Base-by-base conservation (phyloP, 1,140 invertebrate genomes). In the Periplaneta americana region DNA sequence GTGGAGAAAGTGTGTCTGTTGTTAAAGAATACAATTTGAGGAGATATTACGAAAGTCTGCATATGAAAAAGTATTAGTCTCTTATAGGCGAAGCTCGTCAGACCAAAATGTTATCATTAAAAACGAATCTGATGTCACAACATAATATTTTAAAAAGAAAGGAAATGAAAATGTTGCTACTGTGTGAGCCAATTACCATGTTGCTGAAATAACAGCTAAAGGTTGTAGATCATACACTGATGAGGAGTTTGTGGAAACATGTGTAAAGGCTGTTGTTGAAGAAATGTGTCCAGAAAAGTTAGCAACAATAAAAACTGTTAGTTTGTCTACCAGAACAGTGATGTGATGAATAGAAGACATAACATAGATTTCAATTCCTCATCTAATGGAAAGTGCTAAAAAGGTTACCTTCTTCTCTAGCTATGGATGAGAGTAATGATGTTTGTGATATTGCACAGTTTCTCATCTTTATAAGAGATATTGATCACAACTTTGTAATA, bases 171-270 rank as follows among this genome's bases (percentile, higher is more conserved):
- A 83, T 82, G 82, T 84, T 77, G 84, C 83, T 79, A 84, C 82
- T 83, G 85, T 85, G 81, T 80, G 80, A 81, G 85, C 85, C 48
- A 87, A 85, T 83, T 87, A 84, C 80, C 22, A n/a, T 57, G 48
- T 1, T 57, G 1, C 48, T n/a, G 48, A 57, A 57, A 57, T 57
- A 57, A 57, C n/a, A 57, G 87, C 84, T 82, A 86, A 86, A 82
- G 77, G 83, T 84, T 82, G 84, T 78, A 86, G 86, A 82, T 82
- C 84, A 83, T 87, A 86, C 84, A 84, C 85, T 79, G 85, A 86
- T 81, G 85, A 84, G 37, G 84, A 87, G 85, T 75, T 86, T 75
- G 81, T 86, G 78, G 87, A 87, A 85, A 76, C 84, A 82, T 87
- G 85, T 83, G 39, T 86, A 83, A 86, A 84, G 75, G 83, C 84